Evolutionary conservation across 2,113 vertebrate species (phyloP).

Genomic region (Carlito syrichta): DNA sequence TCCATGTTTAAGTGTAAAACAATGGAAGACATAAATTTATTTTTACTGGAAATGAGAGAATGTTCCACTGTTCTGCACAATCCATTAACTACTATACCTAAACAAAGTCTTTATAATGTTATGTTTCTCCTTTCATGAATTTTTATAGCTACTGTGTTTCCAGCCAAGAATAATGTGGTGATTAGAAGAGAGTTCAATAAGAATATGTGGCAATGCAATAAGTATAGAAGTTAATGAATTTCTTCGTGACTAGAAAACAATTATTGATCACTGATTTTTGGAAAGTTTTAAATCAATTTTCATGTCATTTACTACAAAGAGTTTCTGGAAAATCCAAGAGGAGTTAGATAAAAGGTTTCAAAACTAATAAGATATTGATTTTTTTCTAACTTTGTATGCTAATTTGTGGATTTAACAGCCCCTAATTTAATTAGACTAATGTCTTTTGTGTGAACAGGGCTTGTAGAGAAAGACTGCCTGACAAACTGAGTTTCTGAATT

Average conservation of each 20-base stretch:
- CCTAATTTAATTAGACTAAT: conserved; percentile 79
- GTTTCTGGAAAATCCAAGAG: conserved; percentile 75
- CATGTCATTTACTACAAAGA: conserved; percentile 77
- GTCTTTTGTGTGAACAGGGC: conserved; percentile 60
- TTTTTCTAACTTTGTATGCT: conserved; percentile 75
- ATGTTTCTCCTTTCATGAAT: conserved; percentile 82
- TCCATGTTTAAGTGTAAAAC: conserved; percentile 73
- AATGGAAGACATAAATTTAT: conserved; percentile 72
- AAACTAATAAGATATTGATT: conserved; percentile 82
- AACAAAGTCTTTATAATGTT: conserved; percentile 82
- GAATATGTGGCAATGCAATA: conserved; percentile 75
- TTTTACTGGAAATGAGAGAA: conserved; percentile 68
- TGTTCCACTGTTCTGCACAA: conserved; percentile 79
- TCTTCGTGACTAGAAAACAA: conserved; percentile 77
- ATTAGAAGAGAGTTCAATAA: conserved; percentile 77
- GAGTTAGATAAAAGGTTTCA: conserved; percentile 76
- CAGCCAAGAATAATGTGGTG: conserved; percentile 82
- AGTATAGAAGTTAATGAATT: conserved; percentile 80
- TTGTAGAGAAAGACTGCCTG: conserved; percentile 58
- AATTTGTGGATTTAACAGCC: conserved; percentile 76
- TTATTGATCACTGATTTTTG: conserved; percentile 80
- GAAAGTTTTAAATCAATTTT: conserved; percentile 78
- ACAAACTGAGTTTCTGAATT: conserved; percentile 42
- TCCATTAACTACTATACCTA: conserved; percentile 80
- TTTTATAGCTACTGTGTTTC: conserved; percentile 84